A percentile compares a stretch with the other conserved stretches of the same genome.
Evolutionary conservation across 2,888 invertebrate genomes (phyloP).

Genomic region (Cyrtodaria siliqua): DNA sequence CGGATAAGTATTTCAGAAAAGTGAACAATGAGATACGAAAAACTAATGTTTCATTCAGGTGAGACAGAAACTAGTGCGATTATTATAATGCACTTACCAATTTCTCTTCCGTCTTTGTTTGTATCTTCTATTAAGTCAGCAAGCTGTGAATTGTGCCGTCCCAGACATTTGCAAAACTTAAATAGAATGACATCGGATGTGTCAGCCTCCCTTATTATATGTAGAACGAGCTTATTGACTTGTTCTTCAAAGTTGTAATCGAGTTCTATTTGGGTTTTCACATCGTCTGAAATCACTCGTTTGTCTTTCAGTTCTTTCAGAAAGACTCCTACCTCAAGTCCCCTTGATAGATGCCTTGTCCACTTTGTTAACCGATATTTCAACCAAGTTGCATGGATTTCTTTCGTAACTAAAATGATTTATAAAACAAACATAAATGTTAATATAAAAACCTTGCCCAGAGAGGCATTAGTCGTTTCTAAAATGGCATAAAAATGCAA

Average conservation of each 20-base stretch:
- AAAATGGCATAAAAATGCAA: no score
- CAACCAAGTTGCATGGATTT: background rate
- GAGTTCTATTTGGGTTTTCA: slow-evolving; percentile 5
- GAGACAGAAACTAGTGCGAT: no score
- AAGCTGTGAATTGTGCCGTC: slow-evolving; percentile 3
- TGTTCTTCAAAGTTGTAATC: slow-evolving; percentile 22
- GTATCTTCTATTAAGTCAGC: slow-evolving; percentile 30
- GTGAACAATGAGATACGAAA: no score
- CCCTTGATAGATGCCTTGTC: slow-evolving; percentile 21
- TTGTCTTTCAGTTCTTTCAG: slow-evolving; percentile 16
- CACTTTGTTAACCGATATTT: slow-evolving; percentile 22
- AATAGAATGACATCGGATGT: slow-evolving; percentile 11
- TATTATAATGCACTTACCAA: slow-evolving; percentile 16
- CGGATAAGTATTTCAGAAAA: no score
- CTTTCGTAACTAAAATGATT: slow-evolving; percentile 1
- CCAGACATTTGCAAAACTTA: slow-evolving; percentile 17
- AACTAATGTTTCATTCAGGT: no score
- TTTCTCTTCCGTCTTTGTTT: slow-evolving; percentile 16
- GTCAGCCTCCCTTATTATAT: slow-evolving; percentile 1
- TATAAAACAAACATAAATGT: no score
- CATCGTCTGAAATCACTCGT: slow-evolving; percentile 9
- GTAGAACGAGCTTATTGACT: slow-evolving; percentile 15
- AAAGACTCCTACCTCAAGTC: slow-evolving; percentile 11
- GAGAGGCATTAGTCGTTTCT: no score
- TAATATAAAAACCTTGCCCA: no score